phyloP scores from a whole-genome alignment of 2,113 vertebrate genomes.

The Origma solitaria region DNA sequence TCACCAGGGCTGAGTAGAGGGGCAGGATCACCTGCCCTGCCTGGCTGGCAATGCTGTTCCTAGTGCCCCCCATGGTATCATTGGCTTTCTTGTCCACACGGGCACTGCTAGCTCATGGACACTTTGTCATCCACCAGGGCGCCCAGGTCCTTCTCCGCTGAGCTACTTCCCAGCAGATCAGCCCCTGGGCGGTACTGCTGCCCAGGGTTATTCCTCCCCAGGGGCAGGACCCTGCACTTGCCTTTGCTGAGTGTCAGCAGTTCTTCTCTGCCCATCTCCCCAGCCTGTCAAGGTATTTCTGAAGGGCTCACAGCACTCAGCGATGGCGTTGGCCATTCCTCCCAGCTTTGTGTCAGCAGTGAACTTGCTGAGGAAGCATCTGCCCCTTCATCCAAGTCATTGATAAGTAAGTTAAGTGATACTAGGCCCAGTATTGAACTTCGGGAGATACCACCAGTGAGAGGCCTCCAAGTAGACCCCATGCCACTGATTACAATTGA shows the following conservation, averaged over 20 bases:
- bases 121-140: neutral
- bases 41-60: neutral
- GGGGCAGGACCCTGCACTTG: neutral
- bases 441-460: neutral
- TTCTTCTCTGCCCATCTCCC: neutral
- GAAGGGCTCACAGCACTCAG: neutral
- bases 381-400: neutral
- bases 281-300: neutral
- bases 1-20: neutral
- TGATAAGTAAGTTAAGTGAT: neutral
- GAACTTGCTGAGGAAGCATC: neutral
- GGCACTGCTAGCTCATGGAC: neutral
- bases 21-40: neutral
- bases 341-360: neutral
- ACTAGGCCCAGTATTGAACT: neutral
- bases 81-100: neutral
- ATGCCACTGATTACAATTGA: neutral
- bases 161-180: neutral
- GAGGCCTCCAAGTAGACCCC: neutral
- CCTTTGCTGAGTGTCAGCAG: neutral
- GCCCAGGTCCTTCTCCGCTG: neutral
- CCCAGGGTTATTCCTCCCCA: neutral
- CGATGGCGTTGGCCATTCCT: neutral
- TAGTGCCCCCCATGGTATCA: neutral
- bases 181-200: neutral